phyloP scores from a whole-genome alignment of 2,113 vertebrate species.

The Chamaea fasciata region DNA sequence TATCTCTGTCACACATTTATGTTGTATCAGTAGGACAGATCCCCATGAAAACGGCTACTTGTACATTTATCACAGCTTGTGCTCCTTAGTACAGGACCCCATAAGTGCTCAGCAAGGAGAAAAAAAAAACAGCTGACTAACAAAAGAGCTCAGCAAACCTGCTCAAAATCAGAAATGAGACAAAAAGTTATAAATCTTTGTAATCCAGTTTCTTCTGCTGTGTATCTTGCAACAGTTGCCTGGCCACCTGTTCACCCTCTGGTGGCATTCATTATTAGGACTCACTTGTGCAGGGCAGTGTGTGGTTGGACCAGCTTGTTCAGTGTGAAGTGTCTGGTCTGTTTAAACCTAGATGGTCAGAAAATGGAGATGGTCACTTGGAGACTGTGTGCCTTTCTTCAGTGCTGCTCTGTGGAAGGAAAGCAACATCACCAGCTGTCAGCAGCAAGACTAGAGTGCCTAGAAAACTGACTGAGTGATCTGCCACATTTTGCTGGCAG shows the following conservation, averaged over 20 bases:
- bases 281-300: background rate
- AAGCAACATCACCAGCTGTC: background rate
- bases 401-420: background rate
- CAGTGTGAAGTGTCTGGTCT: background rate
- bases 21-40: background rate
- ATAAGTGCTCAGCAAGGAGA: background rate
- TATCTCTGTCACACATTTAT: background rate
- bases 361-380: background rate
- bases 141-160: background rate
- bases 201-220: background rate
- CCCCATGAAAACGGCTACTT: background rate
- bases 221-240: background rate
- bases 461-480: background rate
- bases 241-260: background rate
- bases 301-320: background rate
- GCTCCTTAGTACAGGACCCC: background rate
- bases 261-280: fast-evolving
- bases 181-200: background rate
- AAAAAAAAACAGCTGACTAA: background rate
- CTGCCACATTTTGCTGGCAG: background rate
- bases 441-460: background rate
- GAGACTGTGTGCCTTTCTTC: background rate
- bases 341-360: background rate
- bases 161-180: background rate
- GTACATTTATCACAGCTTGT: background rate